Percentiles rank a stretch among this genome's conserved stretches.
Evolutionary conservation across 2,113 vertebrate species (phyloP).

Genomic region (Odontesthes bonariensis): DNA sequence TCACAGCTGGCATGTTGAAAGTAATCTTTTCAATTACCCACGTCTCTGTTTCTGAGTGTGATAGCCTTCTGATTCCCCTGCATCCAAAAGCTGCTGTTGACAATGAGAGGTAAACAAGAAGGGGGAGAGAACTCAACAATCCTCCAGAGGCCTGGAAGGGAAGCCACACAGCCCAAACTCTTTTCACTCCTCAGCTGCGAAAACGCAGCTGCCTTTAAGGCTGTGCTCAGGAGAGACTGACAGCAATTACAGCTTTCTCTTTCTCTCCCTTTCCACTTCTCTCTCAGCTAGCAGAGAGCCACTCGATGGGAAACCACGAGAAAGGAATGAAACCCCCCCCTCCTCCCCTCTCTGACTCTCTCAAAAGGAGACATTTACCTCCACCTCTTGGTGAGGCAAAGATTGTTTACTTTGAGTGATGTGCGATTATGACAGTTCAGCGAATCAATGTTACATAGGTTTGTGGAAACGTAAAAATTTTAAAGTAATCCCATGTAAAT

Average conservation of each 20-base stretch:
- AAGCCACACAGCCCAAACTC: conserved; percentile 76
- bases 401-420: conserved; percentile 80
- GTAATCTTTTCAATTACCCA: conserved; percentile 85
- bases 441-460: conserved; percentile 75
- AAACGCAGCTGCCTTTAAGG: conserved; percentile 74
- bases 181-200: conserved; percentile 68
- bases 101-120: conserved; percentile 84
- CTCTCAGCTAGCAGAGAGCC: conserved; percentile 60
- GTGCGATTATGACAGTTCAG: conserved; percentile 80
- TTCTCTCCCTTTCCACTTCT: conserved; percentile 22
- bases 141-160: conserved; percentile 80
- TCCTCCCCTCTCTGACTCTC: conserved; percentile 41
- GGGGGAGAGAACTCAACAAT: conserved; percentile 70
- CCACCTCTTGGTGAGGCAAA: conserved; percentile 56
- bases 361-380: conserved; percentile 76
- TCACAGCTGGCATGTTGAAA: conserved; percentile 75
- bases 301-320: conserved; percentile 75
- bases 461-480: conserved; percentile 74
- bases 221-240: conserved; percentile 82
- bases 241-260: conserved; percentile 84
- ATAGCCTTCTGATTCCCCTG: conserved; percentile 73
- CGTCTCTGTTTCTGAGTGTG: conserved; percentile 72
- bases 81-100: conserved; percentile 74
- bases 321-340: conserved; percentile 64
- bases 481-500: conserved; percentile 74